Evolutionary conservation across 2,113 vertebrate genomes (phyloP), one percentile per base, ranked within the genome.

Genomic region (Oplegnathus fasciatus): DNA sequence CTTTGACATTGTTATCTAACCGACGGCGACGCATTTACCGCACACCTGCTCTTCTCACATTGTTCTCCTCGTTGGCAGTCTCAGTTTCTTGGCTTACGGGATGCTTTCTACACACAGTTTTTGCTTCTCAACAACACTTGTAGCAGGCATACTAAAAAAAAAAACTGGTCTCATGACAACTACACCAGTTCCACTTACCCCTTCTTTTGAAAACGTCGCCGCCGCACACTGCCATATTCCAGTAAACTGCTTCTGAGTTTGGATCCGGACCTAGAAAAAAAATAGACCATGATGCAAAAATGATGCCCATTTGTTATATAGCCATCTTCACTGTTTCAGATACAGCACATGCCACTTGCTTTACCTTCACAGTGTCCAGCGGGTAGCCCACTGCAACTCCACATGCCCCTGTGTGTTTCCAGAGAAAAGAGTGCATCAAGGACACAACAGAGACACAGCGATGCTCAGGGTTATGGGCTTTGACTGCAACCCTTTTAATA

Each of bases 311-410:
- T n/a, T 30, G 11, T 50, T 17, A 15, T 7, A 32, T 5, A 18
- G 26, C 14, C 1, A 26, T 50, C 0, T 17, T 32, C 5, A 32
- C 0, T 11, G 14, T 40, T 72, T 77, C 10, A 54, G 1, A 24
- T 55, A 8, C n/a, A n/a, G n/a, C n/a, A n/a, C 4, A n/a, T 1
- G 40, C 2, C 6, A 20, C 0, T 50, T n/a, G 26, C 34, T 76
- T 14, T 78, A 93, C 94, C 92, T 94, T 94, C 13, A 95, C 91
- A 3, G 93, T 95, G 84, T 95, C 94, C 6, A 91, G 70, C 22
- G 94, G 94, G 76, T 94, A 94, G 24, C 94, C 94, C 61, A 95
- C 92, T 7, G 82, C 88, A 14, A 95, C 79, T 20, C 94, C 94
- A 86, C 90, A 94, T 11, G 86, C 93, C 24, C 94, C 94, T 95